phyloP scores from a whole-genome alignment of 2,113 vertebrate genomes.

The Nycticebus coucang region DNA sequence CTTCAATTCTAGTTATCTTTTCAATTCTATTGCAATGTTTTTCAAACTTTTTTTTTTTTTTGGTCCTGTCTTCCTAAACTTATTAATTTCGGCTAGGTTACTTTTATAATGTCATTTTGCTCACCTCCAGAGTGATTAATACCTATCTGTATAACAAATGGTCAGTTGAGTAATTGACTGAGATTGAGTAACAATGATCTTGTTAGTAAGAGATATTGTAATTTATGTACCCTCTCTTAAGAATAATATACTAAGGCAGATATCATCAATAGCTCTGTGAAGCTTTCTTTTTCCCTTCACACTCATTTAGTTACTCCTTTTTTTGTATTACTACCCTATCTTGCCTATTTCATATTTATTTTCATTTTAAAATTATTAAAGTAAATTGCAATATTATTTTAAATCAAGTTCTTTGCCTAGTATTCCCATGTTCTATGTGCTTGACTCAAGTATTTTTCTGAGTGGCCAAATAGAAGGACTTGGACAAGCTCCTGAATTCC shows the following conservation, averaged over 20 bases:
- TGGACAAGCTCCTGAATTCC: neutral
- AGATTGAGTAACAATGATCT: neutral
- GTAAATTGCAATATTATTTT: neutral
- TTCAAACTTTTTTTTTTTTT: neutral
- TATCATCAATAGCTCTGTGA: neutral
- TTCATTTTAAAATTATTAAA: slow-evolving; percentile 12
- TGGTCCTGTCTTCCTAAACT: neutral
- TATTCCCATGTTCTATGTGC: neutral
- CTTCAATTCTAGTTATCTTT: neutral
- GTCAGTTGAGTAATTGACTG: neutral
- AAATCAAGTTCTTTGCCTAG: neutral
- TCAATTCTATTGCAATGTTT: neutral
- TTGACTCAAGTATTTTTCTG: neutral
- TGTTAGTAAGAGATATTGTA: neutral
- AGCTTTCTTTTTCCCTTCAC: neutral
- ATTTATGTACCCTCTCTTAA: neutral
- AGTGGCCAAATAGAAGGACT: neutral
- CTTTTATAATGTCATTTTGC: neutral
- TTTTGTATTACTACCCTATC: neutral
- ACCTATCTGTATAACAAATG: neutral
- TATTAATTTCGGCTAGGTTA: neutral
- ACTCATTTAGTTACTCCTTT: neutral
- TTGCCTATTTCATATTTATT: slow-evolving; percentile 4
- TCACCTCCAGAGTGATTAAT: neutral
- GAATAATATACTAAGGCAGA: neutral